Conservation (phyloP, 2,888 invertebrate species). For the Melanargia galathea region DNA sequence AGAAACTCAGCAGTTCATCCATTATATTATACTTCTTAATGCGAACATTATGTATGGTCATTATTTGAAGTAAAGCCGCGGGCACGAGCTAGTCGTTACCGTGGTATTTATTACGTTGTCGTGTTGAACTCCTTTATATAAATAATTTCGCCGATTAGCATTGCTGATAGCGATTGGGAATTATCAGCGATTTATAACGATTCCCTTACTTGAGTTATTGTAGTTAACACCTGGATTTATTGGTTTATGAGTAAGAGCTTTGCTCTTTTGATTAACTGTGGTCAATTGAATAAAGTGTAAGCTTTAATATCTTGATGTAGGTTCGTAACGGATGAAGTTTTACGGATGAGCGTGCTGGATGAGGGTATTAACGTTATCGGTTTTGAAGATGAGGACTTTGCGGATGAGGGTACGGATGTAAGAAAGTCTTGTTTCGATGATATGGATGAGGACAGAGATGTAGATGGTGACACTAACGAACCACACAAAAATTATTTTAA, state of each 20-base stretch:
- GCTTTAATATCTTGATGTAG: too few species aligned
- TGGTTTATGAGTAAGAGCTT: conserved; percentile 5
- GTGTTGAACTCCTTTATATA: conserved; percentile 35
- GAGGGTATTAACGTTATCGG: too few species aligned
- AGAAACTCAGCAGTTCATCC: too few species aligned
- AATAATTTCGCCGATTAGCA: conserved; percentile 38
- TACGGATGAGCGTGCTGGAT: too few species aligned
- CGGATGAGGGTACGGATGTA: too few species aligned
- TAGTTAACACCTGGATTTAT: conserved; percentile 30
- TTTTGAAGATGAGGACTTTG: too few species aligned
- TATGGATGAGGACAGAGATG: too few species aligned
- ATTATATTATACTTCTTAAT: background rate
- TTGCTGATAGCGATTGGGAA: conserved; percentile 33
- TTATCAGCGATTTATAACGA: conserved; percentile 35
- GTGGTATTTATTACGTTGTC: conserved; percentile 30
- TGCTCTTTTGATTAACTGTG: background rate
- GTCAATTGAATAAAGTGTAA: too few species aligned
- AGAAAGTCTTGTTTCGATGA: too few species aligned
- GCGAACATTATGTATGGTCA: background rate
- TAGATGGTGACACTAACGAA: too few species aligned
- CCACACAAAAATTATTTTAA: too few species aligned
- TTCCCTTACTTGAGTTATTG: conserved; percentile 31
- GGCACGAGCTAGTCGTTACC: conserved; percentile 13
- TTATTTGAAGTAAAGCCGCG: conserved; percentile 13
- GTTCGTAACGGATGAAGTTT: too few species aligned